Percentiles rank a stretch among this genome's conserved stretches.
These are phyloP conservation scores for Porites rus DNA, from an alignment of 92 coral and sea anemone genomes.

Conservation along the genomic window DNA sequence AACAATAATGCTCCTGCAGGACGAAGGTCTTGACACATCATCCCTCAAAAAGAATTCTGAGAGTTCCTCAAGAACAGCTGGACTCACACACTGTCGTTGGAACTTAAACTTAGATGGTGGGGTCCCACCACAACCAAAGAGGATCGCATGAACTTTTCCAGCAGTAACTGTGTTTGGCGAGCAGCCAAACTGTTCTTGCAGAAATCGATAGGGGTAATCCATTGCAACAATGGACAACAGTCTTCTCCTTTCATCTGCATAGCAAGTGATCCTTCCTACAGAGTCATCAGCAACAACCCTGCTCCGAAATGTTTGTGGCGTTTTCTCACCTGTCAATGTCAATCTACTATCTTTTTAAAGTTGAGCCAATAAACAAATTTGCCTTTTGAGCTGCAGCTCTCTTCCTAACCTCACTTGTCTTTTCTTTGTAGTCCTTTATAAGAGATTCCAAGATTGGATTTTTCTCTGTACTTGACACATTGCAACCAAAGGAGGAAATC, in stretches of 20 bases:
- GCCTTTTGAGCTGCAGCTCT: slow-evolving; percentile 25
- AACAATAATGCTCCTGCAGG: slow-evolving; percentile 53
- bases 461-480: slow-evolving; percentile 28
- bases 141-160: slow-evolving; percentile 42
- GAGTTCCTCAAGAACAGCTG: slow-evolving; percentile 41
- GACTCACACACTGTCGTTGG: slow-evolving; percentile 34
- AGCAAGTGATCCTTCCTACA: slow-evolving; percentile 25
- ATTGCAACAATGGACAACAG: slow-evolving; percentile 58
- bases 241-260: slow-evolving; percentile 45
- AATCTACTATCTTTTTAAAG: slow-evolving; percentile 2
- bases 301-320: neutral
- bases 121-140: slow-evolving; percentile 64
- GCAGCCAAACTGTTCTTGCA: slow-evolving; percentile 35
- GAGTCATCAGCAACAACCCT: slow-evolving; percentile 39
- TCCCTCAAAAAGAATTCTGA: slow-evolving; percentile 39
- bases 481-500: slow-evolving; percentile 21
- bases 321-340: no score
- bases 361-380: slow-evolving; percentile 7
- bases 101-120: slow-evolving; percentile 39
- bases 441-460: slow-evolving; percentile 7
- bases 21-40: slow-evolving; percentile 45
- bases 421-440: slow-evolving; percentile 29
- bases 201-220: neutral
- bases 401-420: neutral
- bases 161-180: slow-evolving; percentile 58